Evolutionary conservation across 2,888 invertebrate genomes (phyloP).

Genomic region (Clostera curtula): DNA sequence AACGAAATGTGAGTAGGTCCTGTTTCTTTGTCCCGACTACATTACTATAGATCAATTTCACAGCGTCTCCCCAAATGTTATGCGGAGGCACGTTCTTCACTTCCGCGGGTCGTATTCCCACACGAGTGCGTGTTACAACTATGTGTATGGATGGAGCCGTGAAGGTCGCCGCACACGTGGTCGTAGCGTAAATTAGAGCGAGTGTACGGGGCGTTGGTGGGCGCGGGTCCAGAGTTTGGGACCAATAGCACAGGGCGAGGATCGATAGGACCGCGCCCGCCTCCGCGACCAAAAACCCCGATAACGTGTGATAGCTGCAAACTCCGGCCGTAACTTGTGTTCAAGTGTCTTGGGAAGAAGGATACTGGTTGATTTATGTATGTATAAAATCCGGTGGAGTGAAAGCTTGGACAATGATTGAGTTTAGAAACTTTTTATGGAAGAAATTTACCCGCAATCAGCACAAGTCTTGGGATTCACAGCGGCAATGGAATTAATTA

Average conservation of each 20-base stretch:
- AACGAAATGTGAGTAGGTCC: too few relatives aligned
- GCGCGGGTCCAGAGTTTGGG: constrained; percentile 16
- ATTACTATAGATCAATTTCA: too few relatives aligned
- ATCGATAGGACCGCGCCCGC: constrained; percentile 41
- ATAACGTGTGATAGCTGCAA: constrained; percentile 21
- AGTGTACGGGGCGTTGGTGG: constrained; percentile 26
- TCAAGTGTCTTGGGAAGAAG: constrained; percentile 13
- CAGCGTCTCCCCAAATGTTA: too few relatives aligned
- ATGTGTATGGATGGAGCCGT: constrained; percentile 31
- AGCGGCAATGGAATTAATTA: too few relatives aligned
- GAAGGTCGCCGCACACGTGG: constrained; percentile 52
- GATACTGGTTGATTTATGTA: constrained; percentile 2
- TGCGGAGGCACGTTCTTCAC: constrained; percentile 7
- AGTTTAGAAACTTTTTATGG: not conserved
- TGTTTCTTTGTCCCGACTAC: too few relatives aligned
- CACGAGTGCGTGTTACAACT: constrained; percentile 13
- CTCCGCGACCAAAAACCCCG: constrained; percentile 28
- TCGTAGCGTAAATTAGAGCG: constrained; percentile 39
- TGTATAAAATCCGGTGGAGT: constrained; percentile 5
- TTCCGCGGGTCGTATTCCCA: constrained; percentile 12
- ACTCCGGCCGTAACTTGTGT: constrained; percentile 20
- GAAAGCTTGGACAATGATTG: not conserved
- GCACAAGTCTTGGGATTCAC: too few relatives aligned
- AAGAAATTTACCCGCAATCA: too few relatives aligned
- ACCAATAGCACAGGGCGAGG: constrained; percentile 31